These are phyloP conservation scores for Aselliscus stoliczkanus DNA, from an alignment of 2,797 vertebrate genomes.

Conservation along the genomic window DNA sequence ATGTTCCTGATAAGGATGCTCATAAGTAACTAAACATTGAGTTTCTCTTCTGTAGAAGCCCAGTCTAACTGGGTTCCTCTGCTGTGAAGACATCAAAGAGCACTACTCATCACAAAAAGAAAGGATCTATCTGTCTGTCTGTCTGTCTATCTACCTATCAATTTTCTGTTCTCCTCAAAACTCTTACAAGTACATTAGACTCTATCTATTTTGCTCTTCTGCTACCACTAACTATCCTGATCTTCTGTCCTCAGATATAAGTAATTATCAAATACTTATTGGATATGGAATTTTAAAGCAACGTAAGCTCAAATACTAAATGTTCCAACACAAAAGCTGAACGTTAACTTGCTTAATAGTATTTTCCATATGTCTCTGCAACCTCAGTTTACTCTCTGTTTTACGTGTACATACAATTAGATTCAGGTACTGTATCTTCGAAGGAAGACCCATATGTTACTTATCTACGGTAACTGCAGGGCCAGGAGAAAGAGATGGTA, in stretches of 20 bases:
- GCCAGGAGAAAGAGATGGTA: not conserved
- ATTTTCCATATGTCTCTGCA: not conserved
- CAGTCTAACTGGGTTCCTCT: not conserved
- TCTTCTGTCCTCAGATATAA: not conserved
- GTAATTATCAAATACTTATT: not conserved
- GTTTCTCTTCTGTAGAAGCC: not conserved
- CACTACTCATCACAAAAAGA: not conserved
- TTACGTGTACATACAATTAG: not conserved
- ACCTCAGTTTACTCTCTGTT: not conserved
- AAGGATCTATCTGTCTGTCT: not conserved
- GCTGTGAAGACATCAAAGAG: not conserved
- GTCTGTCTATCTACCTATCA: not conserved
- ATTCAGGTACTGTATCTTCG: not conserved
- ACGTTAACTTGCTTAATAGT: not conserved
- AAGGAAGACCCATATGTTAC: not conserved
- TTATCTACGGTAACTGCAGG: not conserved
- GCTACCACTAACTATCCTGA: not conserved
- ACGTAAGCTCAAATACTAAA: not conserved
- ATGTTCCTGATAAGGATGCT: not conserved
- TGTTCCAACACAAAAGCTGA: not conserved
- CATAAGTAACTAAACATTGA: not conserved
- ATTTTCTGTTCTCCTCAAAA: not conserved
- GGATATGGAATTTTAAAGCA: not conserved
- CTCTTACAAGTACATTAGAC: not conserved
- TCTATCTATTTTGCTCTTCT: not conserved